phyloP scores from a whole-genome alignment of 2,113 vertebrate species.

The Lepus europaeus region DNA sequence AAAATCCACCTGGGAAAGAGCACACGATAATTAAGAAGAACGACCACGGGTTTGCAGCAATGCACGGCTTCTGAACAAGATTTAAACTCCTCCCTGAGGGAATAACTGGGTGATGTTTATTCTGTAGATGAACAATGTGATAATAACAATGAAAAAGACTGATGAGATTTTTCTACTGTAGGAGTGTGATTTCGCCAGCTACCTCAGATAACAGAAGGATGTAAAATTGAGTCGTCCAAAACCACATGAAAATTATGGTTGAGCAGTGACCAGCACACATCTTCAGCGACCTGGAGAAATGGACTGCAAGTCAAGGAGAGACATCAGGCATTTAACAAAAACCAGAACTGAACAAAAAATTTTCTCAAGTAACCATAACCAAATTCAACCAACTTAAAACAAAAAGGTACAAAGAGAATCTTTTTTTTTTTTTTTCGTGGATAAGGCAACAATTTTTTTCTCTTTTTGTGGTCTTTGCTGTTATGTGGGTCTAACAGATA shows the following conservation, averaged over 20 bases:
- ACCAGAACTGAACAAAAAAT: constrained; percentile 8
- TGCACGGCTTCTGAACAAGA: constrained; percentile 51
- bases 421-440: no score
- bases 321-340: background rate
- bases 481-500: constrained; percentile 26
- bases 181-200: constrained; percentile 35
- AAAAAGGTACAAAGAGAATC: background rate
- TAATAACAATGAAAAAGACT: constrained; percentile 64
- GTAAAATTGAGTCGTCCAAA: background rate
- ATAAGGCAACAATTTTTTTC: background rate
- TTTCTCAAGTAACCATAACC: constrained; percentile 43
- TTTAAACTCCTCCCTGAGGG: constrained; percentile 67
- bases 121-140: constrained; percentile 47
- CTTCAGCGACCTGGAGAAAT: constrained; percentile 52
- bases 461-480: constrained; percentile 5
- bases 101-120: constrained; percentile 62
- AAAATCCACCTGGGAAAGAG: constrained; percentile 66
- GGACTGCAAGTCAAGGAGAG: background rate
- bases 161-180: background rate
- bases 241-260: background rate
- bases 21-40: constrained; percentile 70
- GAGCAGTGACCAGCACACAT: background rate
- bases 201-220: constrained; percentile 48
- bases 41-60: constrained; percentile 20
- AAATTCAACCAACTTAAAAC: constrained; percentile 49